Evolutionary conservation across 2,888 invertebrate species (phyloP).

Genomic region (Psylliodes chrysocephalus): DNA sequence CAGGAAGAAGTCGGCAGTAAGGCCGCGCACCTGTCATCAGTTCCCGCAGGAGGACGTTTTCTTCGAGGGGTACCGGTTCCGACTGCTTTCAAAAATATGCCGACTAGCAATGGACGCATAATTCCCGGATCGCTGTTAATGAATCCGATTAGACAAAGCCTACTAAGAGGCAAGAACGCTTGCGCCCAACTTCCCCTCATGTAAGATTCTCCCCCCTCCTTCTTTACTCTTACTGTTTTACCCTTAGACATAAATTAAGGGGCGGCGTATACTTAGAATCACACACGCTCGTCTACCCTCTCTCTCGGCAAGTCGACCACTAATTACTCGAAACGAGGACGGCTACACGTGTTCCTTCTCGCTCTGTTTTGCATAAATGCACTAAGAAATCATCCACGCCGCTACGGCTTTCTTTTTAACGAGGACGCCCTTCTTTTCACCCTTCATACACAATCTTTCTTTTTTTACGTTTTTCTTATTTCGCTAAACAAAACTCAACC

Average conservation of each 20-base stretch:
- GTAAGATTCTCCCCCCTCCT: slow-evolving; percentile 56
- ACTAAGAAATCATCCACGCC: slow-evolving; percentile 58
- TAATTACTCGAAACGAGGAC: slow-evolving; percentile 63
- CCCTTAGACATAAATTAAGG: slow-evolving; percentile 66
- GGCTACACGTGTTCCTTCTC: slow-evolving; percentile 45
- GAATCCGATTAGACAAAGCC: slow-evolving; percentile 70
- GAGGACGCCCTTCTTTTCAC: slow-evolving; percentile 58
- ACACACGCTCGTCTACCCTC: slow-evolving; percentile 62
- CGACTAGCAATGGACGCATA: slow-evolving; percentile 68
- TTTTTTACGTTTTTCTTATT: slow-evolving; percentile 54
- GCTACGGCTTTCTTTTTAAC: slow-evolving; percentile 56
- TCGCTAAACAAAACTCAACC: slow-evolving; percentile 53
- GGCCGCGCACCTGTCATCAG: slow-evolving; percentile 55
- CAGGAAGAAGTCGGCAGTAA: slow-evolving; percentile 30
- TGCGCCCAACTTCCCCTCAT: slow-evolving; percentile 61
- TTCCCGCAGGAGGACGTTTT: slow-evolving; percentile 54
- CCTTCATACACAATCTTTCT: slow-evolving; percentile 52
- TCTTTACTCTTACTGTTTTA: slow-evolving; percentile 65
- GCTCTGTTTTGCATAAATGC: slow-evolving; percentile 64
- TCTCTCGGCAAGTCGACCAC: slow-evolving; percentile 62
- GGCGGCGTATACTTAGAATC: slow-evolving; percentile 65
- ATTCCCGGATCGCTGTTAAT: slow-evolving; percentile 69
- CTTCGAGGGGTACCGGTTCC: slow-evolving; percentile 62
- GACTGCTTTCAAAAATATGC: slow-evolving; percentile 67
- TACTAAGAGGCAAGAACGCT: slow-evolving; percentile 64